Evolutionary conservation across 2,888 invertebrate species (phyloP), one percentile per base, ranked within the genome.

Genomic region (Dynastes grantii): DNA sequence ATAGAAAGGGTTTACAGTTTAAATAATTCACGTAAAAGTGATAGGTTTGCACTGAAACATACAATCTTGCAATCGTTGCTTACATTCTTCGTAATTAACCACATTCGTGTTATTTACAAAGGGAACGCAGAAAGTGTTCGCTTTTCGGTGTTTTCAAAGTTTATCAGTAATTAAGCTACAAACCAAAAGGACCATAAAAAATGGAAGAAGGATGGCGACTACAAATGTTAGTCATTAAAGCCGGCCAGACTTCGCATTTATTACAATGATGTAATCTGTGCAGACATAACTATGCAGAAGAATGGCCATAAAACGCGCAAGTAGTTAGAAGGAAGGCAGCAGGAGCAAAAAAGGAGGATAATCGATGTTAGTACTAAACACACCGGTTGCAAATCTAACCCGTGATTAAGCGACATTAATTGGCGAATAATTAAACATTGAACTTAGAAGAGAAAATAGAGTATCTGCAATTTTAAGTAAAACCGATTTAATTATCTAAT

Each of bases 201-300:
- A 40, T n/a, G 22, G 45, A n/a, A 65, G 65, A 65, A 22, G 22
- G 22, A 55, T 8, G 55, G 22, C 16, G 22, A 65, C 37, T 65
- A 65, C 65, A 40, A 65, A 65, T 65, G 65, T 65, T 40, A 37
- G 65, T 65, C 65, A 37, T 65, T 65, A 65, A 65, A 65, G 65
- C 65, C n/a, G 40, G 65, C 65, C 37, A 65, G 37, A 65, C 37
- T 13, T 65, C 65, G 65, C 65, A 40, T 65, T 65, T 37, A 40
- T 65, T 65, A 65, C 65, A 40, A 65, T 65, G 65, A 65, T 65
- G 65, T 65, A 65, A 65, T 40, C 40, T 40, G 65, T 40, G 37
- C 65, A 22, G 65, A 65, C 40, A 65, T 65, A 65, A 65, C 40
- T 65, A 65, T 65, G 65, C 40, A 65, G 37, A 40, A 40, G 65